Base-by-base conservation (phyloP, 2,113 vertebrate species). In the Gymnorhina tibicen region DNA sequence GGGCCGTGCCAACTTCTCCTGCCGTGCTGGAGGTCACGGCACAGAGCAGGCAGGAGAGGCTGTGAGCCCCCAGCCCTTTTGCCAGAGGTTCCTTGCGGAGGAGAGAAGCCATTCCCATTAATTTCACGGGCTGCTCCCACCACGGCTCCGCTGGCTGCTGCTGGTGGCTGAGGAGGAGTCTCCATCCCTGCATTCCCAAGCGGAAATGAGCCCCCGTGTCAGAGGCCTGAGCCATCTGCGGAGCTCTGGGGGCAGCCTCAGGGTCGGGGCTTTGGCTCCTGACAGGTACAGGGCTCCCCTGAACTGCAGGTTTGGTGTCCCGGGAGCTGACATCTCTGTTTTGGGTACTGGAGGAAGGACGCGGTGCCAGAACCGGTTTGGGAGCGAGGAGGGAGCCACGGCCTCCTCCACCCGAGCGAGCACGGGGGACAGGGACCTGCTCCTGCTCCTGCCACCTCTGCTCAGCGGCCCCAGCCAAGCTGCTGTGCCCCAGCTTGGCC, bases 11-110 rank as follows among this genome's bases (percentile, higher is more conserved):
- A 39, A 17, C 13, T 33, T 6, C 62, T 73, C 18, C 10, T 0
- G 0, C 5, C 2, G 0, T 9, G 18, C 42, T 44, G 53, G 30
- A 55, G 49, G 13, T 16, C 0, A 0, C 8, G 44, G 20, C 9
- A 3, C 5, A 12, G 35, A 56, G 83, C 9, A 24, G 44, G 28
- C 62, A 85, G 63, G 73, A 70, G 53, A 17, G 23, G 30, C 41
- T 33, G 32, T 1, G 17, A 47, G 39, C 21, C 70, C 84, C 69
- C 74, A 79, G 33, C 58, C 44, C 44, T 55, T 74, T 56, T 44
- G 42, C 87, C 3, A 2, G 70, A 70, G 63, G 85, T 60, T 80
- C 50, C 50, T 90, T 2, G 3, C 8, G 22, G 85, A 52, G 56
- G 42, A 63, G 53, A n/a, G 42, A 46, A 87, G 66, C 23, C 50